A percentile compares a stretch with the other conserved stretches of the same genome.
phyloP scores from a whole-genome alignment of 2,113 vertebrate species.

The Natator depressus region DNA sequence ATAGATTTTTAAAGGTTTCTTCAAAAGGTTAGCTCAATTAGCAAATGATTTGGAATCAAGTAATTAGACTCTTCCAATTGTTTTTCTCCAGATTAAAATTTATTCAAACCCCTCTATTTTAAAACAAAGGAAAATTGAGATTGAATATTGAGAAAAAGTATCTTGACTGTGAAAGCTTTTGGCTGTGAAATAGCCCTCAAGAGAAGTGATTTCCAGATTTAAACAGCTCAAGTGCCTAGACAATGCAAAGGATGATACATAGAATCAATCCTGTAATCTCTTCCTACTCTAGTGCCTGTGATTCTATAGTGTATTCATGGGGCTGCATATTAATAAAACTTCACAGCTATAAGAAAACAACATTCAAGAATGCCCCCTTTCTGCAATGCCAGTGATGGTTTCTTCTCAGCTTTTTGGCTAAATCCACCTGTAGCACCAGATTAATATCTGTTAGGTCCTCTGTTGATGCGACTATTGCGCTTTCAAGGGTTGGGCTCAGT shows the following conservation, averaged over 20 bases:
- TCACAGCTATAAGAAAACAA: neutral
- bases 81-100: neutral
- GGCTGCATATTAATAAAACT: neutral
- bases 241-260: neutral
- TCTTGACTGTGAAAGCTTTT: neutral
- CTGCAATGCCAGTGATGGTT: neutral
- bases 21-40: constrained; percentile 55
- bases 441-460: neutral
- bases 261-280: neutral
- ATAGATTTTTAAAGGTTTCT: neutral
- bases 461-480: neutral
- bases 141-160: neutral
- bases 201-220: neutral
- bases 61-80: neutral
- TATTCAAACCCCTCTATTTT: neutral
- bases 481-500: neutral
- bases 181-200: neutral
- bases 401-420: neutral
- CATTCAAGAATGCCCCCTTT: neutral
- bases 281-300: neutral
- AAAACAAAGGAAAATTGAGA: neutral
- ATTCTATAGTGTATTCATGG: neutral
- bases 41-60: constrained; percentile 18
- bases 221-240: neutral
- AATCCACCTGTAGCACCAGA: accelerated